phyloP scores from a whole-genome alignment of 2,113 vertebrate species.

The Phalacrocorax carbo region DNA sequence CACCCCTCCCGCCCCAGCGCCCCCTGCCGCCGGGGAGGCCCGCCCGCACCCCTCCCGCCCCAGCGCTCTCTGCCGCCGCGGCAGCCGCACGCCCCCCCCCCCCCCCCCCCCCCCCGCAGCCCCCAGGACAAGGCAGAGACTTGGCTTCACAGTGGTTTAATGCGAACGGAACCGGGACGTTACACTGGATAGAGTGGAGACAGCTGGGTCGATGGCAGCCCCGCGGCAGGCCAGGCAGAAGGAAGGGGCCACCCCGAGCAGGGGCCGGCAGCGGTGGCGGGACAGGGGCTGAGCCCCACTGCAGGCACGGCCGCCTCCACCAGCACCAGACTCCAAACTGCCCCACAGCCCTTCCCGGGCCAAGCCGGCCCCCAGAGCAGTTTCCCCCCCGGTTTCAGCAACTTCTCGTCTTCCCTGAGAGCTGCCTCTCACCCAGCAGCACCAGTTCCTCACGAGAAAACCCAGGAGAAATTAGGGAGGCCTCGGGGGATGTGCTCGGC shows the following conservation, averaged over 20 bases:
- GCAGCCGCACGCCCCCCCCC: background rate
- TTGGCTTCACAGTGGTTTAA: slow-evolving; percentile 90
- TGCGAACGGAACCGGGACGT: slow-evolving; percentile 81
- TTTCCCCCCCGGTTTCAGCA: background rate
- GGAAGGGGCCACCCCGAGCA: slow-evolving; percentile 53
- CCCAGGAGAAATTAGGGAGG: background rate
- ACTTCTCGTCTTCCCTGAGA: background rate
- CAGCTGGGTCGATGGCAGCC: slow-evolving; percentile 70
- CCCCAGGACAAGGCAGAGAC: slow-evolving; percentile 38
- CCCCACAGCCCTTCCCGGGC: background rate
- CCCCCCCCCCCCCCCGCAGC: background rate
- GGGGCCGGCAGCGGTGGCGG: background rate
- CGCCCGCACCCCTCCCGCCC: no score
- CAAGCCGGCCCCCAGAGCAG: background rate
- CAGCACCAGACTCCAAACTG: background rate
- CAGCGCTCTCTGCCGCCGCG: background rate
- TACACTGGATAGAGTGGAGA: slow-evolving; percentile 73
- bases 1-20: no score
- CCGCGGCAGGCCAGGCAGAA: slow-evolving; percentile 59
- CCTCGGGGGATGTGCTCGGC: background rate
- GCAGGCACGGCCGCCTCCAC: background rate
- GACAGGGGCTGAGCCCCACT: background rate
- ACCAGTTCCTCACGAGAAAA: background rate
- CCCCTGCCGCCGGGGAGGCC: no score
- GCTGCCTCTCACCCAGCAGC: background rate